Conservation (phyloP, 2,888 invertebrate species). For the Ormyrus labotus region DNA sequence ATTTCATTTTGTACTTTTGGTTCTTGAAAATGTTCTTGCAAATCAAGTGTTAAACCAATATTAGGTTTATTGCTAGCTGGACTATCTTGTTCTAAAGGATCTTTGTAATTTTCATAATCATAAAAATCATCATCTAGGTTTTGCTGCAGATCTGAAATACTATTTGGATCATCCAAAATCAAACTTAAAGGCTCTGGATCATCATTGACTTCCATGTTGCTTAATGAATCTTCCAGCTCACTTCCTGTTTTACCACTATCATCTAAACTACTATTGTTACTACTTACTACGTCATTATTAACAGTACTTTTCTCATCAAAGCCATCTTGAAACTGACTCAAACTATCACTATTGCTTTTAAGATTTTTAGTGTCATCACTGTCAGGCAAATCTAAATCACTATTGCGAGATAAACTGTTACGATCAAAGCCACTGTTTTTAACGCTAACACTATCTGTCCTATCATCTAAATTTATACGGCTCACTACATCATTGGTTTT, state of each 20-base stretch:
- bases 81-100: constrained; percentile 60
- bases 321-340: constrained; percentile 50
- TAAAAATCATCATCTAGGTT: constrained; percentile 68
- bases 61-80: constrained; percentile 44
- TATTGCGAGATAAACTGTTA: constrained; percentile 58
- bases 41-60: constrained; percentile 40
- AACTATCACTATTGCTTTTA: constrained; percentile 61
- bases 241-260: constrained; percentile 66
- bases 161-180: constrained; percentile 69
- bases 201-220: constrained; percentile 64
- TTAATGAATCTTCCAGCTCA: constrained; percentile 64
- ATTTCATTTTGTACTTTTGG: constrained; percentile 53
- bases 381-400: constrained; percentile 60
- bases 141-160: constrained; percentile 61
- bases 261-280: constrained; percentile 68
- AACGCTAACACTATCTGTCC: constrained; percentile 63
- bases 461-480: constrained; percentile 66
- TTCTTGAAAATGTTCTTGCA: constrained; percentile 46
- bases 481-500: constrained; percentile 67
- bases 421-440: constrained; percentile 58
- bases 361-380: constrained; percentile 58
- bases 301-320: constrained; percentile 59
- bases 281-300: constrained; percentile 63
- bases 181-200: constrained; percentile 70
- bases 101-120: constrained; percentile 67